Evolutionary conservation across 2,113 vertebrate genomes (phyloP).

Genomic region (Zapus hudsonius): DNA sequence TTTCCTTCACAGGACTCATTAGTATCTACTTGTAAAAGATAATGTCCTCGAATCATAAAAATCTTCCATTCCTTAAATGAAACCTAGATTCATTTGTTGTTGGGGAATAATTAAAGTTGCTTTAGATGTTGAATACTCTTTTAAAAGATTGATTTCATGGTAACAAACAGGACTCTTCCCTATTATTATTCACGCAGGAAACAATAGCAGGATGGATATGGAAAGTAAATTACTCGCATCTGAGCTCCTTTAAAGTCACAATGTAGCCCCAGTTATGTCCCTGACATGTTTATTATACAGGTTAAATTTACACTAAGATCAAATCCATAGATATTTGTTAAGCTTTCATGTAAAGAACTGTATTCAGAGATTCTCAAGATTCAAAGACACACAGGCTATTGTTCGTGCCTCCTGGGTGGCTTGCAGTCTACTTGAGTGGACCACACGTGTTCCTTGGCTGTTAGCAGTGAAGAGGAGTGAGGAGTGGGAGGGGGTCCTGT

Average conservation of each 20-base stretch:
- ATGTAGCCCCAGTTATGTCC: background rate
- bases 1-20: slow-evolving; percentile 55
- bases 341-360: background rate
- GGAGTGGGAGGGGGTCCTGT: background rate
- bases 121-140: slow-evolving; percentile 9
- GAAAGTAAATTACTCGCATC: background rate
- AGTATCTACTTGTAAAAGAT: slow-evolving; percentile 60
- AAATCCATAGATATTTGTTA: slow-evolving; percentile 1
- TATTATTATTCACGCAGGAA: background rate
- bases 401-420: background rate
- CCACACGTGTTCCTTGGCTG: background rate
- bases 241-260: background rate
- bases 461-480: background rate
- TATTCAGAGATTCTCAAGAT: background rate
- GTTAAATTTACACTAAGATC: slow-evolving; percentile 21
- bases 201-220: background rate
- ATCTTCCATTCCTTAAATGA: slow-evolving; percentile 47
- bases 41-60: slow-evolving; percentile 60
- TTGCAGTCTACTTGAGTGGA: background rate
- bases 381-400: background rate
- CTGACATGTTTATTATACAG: background rate
- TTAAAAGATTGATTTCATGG: slow-evolving; percentile 12
- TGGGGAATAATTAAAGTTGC: slow-evolving; percentile 58
- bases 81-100: slow-evolving; percentile 19
- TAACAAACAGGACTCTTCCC: slow-evolving; percentile 21